Evolutionary conservation across 2,113 vertebrate genomes (phyloP), one percentile per base, ranked within the genome.

Genomic region (Cervus canadensis): DNA sequence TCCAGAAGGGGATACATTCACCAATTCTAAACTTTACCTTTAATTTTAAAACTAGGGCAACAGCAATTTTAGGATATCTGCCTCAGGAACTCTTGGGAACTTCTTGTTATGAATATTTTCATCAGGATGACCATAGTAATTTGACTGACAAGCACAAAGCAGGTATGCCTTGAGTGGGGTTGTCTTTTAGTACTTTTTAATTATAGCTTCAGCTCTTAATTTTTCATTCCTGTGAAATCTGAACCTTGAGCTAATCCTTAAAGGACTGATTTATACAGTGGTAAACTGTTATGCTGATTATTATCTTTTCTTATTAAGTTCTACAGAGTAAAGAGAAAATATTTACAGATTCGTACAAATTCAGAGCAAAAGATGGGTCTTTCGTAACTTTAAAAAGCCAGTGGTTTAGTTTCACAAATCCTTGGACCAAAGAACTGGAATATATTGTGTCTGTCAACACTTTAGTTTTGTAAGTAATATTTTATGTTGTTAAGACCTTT

Each of bases 371-470:
- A 99, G 99, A 99, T 82, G 99, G 99, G 33, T 99, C 99, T 97
- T 99, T 99, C 97, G 99, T 99, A 98, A 99, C 99, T 6, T 98
- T 99, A 98, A 98, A 99, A 96, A 99, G 99, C 98, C 99, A 99
- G 94, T 99, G 99, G 99, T 99, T 99, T 99, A 99, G 99, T 99
- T 99, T 99, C 99, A 99, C 99, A 99, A 99, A 99, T 99, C 99
- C 99, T 97, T 99, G 99, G 99, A 99, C 99, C 99, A 99, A 99
- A 99, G 99, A 99, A 98, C 99, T 99, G 99, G 99, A 99, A 98
- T 99, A 99, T 98, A 99, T 99, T 60, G 99, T 99, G 95, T 99
- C 99, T 95, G 99, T 99, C 91, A 99, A 99, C 98, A 99, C 99
- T 0, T 99, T 99, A 0, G 99, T 99, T 92, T 99, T 99, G 99